Conservation (phyloP, 2,113 vertebrate genomes). For the Australoheros scitulus region DNA sequence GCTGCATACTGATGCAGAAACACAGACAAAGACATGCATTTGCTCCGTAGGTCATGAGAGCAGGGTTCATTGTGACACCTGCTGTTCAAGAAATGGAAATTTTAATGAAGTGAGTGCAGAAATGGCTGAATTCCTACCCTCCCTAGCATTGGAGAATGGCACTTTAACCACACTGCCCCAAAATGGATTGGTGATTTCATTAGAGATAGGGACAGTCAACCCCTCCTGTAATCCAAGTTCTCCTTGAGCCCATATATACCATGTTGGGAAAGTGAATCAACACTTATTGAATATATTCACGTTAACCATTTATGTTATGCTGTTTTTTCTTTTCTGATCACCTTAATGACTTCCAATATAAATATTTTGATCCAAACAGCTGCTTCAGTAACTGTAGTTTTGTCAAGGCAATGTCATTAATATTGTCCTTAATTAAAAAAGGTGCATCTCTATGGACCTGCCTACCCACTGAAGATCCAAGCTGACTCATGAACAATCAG, state of each 20-base stretch:
- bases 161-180: constrained; percentile 37
- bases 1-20: constrained; percentile 30
- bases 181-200: constrained; percentile 57
- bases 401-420: not conserved
- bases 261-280: not conserved
- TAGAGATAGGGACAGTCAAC: constrained; percentile 41
- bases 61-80: constrained; percentile 56
- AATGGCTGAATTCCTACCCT: constrained; percentile 20
- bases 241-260: not conserved
- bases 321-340: not conserved
- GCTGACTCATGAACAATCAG: no score
- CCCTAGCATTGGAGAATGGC: constrained; percentile 30
- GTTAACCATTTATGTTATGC: not conserved
- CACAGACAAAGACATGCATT: not conserved
- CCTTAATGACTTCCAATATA: not conserved
- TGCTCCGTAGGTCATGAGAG: constrained; percentile 26
- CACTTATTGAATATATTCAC: constrained; percentile 30
- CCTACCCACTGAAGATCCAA: no score
- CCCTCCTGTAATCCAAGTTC: not conserved
- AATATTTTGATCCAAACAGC: not conserved
- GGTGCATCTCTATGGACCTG: no score
- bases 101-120: constrained; percentile 67
- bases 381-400: not conserved
- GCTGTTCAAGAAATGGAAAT: constrained; percentile 68
- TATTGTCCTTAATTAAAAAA: not conserved